Evolutionary conservation across 2,113 vertebrate genomes (phyloP).

Genomic region (Trochalopteron elliotii): DNA sequence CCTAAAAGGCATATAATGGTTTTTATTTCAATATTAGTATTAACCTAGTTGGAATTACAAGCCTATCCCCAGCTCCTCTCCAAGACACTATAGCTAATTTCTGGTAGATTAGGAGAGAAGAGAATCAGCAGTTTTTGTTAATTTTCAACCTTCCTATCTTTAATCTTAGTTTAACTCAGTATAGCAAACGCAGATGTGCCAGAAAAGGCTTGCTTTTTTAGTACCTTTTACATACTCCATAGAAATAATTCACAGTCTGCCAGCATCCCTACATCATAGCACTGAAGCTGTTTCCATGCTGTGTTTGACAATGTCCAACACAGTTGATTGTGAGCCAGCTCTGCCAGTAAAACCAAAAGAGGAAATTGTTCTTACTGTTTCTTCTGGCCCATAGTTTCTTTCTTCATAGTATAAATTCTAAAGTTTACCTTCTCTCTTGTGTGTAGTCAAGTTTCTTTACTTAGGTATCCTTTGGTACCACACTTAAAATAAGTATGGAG

Average conservation of each 20-base stretch:
- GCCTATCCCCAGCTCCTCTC: neutral
- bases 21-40: slow-evolving; percentile 33
- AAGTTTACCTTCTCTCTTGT: neutral
- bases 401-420: neutral
- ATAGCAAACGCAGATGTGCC: neutral
- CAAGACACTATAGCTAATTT: neutral
- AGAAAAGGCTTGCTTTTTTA: neutral
- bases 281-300: neutral
- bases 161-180: neutral
- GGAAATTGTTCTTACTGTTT: neutral
- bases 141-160: neutral
- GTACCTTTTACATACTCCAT: neutral
- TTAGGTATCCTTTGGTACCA: neutral
- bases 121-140: neutral
- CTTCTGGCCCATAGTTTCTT: neutral
- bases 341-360: neutral
- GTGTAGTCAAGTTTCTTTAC: neutral
- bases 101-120: neutral
- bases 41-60: slow-evolving; percentile 3
- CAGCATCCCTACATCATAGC: neutral
- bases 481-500: neutral
- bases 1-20: neutral
- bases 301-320: neutral
- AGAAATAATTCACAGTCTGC: neutral
- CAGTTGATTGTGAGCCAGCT: neutral